These are phyloP conservation scores for Ranitomeya imitator DNA, from an alignment of 2,113 vertebrate species.

Conservation along the genomic window DNA sequence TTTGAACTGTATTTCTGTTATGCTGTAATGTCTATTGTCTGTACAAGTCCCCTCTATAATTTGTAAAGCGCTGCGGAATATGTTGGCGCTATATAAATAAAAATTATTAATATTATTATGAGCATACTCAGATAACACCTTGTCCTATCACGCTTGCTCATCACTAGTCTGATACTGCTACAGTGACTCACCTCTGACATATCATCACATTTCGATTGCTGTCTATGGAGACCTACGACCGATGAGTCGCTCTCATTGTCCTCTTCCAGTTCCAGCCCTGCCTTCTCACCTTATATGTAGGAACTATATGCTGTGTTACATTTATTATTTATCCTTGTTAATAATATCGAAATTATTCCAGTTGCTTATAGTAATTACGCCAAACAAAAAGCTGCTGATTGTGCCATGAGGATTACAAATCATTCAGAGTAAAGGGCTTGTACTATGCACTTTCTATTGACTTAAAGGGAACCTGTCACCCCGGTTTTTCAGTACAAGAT, in stretches of 20 bases:
- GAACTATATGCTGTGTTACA: background rate
- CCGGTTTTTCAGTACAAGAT: too few relatives aligned
- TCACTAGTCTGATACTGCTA: too few relatives aligned
- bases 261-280: background rate
- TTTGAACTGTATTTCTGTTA: too few relatives aligned
- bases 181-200: background rate
- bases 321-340: background rate
- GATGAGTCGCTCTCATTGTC: background rate
- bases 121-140: too few relatives aligned
- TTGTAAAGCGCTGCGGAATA: too few relatives aligned
- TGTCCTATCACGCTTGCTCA: too few relatives aligned
- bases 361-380: conserved; percentile 54
- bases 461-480: too few relatives aligned
- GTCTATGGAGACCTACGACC: background rate
- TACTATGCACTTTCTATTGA: conserved; percentile 94
- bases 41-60: too few relatives aligned
- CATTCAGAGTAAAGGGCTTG: conserved; percentile 85
- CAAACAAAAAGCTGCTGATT: conserved; percentile 70
- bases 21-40: too few relatives aligned
- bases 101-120: too few relatives aligned
- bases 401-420: conserved; percentile 73
- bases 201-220: background rate
- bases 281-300: background rate
- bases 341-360: background rate
- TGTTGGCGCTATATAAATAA: too few relatives aligned